Evolutionary conservation across 2,113 vertebrate species (phyloP), one percentile per base, ranked within the genome.

Genomic region (Macrotis lagotis): DNA sequence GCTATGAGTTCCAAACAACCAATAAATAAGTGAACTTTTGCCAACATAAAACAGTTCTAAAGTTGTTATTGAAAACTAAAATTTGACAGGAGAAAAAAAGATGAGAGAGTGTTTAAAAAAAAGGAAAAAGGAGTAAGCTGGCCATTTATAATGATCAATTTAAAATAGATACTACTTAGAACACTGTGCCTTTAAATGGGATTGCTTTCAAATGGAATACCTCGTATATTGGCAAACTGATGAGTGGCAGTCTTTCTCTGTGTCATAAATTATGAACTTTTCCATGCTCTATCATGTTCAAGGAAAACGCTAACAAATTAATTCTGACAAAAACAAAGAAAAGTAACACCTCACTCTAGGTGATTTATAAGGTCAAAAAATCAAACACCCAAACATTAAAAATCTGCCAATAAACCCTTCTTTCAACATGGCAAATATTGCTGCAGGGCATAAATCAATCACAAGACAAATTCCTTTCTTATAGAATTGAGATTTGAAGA

Each of bases 271-370:
- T 53, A 90, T 50, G 52, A 48, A 50, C 50, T 53, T 74, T 48
- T 48, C 74, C 31, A 52, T 25, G 48, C 26, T 91, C 52, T 28
- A 22, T 91, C 44, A 48, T 25, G 37, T 74, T 93, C 91, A 90
- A 90, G 47, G 28, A 48, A 93, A 93, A 37, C 25, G 50, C 59
- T 92, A 88, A 95, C 59, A 90, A 91, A 94, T 89, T 37, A 91
- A 47, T 90, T 92, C 74, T 50, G n/a, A 89, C 3, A 52, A 50
- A 26, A 37, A 3, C 47, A 90, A 53, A 83, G 89, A 22, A 91
- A 83, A 91, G 37, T 48, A 52, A 48, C 47, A 16, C 12, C 66
- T 50, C 44, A 93, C 50, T 50, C 51, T n/a, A 83, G 49, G 83
- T 66, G 91, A 90, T 25, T 19, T 22, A 51, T 8, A 50, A 28